Base-by-base conservation (phyloP, 2,113 vertebrate genomes). In the Ceratotherium simum region DNA sequence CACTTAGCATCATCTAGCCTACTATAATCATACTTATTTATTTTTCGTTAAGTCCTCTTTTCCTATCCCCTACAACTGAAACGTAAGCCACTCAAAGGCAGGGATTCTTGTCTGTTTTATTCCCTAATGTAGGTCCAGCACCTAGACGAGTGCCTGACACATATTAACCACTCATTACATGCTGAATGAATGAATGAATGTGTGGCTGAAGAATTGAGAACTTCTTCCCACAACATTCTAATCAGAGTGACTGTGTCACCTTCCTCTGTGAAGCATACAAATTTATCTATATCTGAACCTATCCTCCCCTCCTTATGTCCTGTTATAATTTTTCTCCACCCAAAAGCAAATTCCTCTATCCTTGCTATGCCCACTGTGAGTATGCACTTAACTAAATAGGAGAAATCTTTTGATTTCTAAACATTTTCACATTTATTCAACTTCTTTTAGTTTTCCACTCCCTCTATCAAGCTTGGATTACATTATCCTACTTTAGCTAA, bases 221-320 rank as follows among this genome's bases (percentile, higher is more conserved):
- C 12, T 5, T 70, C 2, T 31, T 36, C 2, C 6, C 21, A 23
- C 2, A 13, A 64, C 39, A 42, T 0, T 36, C 14, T 42, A 14
- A 36, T 23, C 21, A 36, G 29, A 21, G 39, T 36, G 0, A n/a
- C 12, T 31, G 5, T n/a, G 14, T 39, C 46, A 18, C 6, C 33
- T 48, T 81, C n/a, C 8, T 70, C 5, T 16, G 4, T 3, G 62
- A 75, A 80, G 54, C 2, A 33, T 46, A 11, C 2, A 78, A 33
- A 4, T 1, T 8, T 60, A 20, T 1, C 8, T 69, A 2, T 0
- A n/a, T 33, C 13, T 31, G 21, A 56, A 12, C 6, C 8, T 4
- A 5, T n/a, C 4, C 5, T 36, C 7, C 23, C 4, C 8, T 80
- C 20, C 60, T 48, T 7, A 4, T 6, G 17, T 54, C 27, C 6